Evolutionary conservation across 2,113 vertebrate species (phyloP).

Genomic region (Nesoenas mayeri): DNA sequence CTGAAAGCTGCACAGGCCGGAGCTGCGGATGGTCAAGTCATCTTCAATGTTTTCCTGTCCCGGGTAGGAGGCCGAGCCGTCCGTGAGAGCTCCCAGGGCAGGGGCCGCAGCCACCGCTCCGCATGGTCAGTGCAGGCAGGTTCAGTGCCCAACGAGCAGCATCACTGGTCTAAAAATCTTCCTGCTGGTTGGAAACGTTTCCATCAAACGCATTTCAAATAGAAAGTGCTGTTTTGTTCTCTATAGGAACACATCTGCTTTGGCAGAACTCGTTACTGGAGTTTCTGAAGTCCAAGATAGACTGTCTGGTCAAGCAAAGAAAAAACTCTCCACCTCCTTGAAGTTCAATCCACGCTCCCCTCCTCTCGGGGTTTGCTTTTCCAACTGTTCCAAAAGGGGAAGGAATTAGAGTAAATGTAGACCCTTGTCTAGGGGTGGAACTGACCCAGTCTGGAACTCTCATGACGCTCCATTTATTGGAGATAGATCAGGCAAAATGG

Average conservation of each 20-base stretch:
- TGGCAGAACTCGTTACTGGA: not conserved
- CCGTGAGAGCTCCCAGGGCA: not conserved
- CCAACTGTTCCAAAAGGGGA: not conserved
- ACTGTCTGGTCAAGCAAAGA: not conserved
- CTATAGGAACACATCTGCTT: not conserved
- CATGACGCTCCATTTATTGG: not conserved
- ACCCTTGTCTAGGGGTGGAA: not conserved
- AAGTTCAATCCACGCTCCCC: not conserved
- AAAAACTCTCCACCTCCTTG: not conserved
- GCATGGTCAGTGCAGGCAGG: not conserved
- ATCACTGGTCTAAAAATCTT: not conserved
- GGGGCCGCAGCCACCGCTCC: not conserved
- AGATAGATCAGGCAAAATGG: rapidly evolving
- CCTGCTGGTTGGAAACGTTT: slow-evolving; percentile 36
- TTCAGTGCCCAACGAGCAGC: slow-evolving; percentile 1
- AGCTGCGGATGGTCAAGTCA: not conserved
- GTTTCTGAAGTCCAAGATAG: not conserved
- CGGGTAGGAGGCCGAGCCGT: not conserved
- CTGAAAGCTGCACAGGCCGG: not conserved
- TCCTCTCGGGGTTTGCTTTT: not conserved
- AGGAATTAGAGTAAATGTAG: not conserved
- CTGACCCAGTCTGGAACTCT: not conserved
- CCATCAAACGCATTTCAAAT: not conserved
- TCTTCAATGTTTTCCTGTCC: not conserved
- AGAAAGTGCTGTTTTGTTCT: slow-evolving; percentile 18